Evolutionary conservation across 2,888 invertebrate species (phyloP), one percentile per base, ranked within the genome.

Genomic region (Perizoma affinitatum): DNA sequence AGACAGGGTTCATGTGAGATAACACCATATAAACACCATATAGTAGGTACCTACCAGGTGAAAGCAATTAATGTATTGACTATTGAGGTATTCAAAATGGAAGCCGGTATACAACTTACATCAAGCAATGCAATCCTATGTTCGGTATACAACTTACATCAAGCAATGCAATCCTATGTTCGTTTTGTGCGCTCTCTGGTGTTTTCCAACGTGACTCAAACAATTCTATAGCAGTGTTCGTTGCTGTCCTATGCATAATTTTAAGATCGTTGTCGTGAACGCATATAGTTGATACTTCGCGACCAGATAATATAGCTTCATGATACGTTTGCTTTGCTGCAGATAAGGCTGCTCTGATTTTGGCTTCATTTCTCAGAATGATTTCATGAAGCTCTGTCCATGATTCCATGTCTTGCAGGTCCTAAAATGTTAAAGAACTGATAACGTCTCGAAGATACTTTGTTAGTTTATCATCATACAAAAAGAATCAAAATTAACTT

Each of bases 221-320:
- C 35, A 5, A 0, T 4, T 45, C 40, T 4, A 38, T 4, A 4
- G 58, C 62, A 3, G 43, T 43, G 6, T 3, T 9, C 33, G 5
- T 41, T 5, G 61, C 54, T 8, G 8, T n/a, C 4, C 6, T 9
- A 41, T 63, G 65, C 11, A 41, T 33, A 8, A 7, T 0, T 10
- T 8, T 34, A 48, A 67, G 48, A 34, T 58, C 22, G 0, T 0
- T 34, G 5, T 69, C 65, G 43, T 70, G 67, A 11, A 77, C 35
- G 48, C 76, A 77, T 9, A 55, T 3, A 7, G 8, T 22, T 5
- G 46, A 33, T 6, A 8, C 42, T 6, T 9, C 46, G 33, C 22
- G 6, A n/a, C 6, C 46, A n/a, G 10, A 2, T 5, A 35, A 42
- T 41, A 60, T 10, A 10, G 6, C 41, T 9, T n/a, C 34, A 35